phyloP scores from a whole-genome alignment of 2,797 vertebrate species.

The Limnodromus scolopaceus region DNA sequence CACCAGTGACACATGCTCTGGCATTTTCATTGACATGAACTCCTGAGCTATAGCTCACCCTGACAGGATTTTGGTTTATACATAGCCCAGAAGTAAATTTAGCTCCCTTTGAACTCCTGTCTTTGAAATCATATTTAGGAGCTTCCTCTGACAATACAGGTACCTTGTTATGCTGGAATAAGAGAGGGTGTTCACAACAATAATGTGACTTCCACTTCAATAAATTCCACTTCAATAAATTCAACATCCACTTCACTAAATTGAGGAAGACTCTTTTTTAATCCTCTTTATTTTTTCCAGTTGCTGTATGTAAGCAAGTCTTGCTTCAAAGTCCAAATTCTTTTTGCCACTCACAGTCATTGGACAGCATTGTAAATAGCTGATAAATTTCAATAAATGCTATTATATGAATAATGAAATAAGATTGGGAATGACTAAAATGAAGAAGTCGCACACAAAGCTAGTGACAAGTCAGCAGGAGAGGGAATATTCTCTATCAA shows the following conservation, averaged over 20 bases:
- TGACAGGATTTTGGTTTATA: not conserved
- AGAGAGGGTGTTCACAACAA: not conserved
- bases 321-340: not conserved
- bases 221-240: not conserved
- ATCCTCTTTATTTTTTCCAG: not conserved
- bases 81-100: not conserved
- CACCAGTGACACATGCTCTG: not conserved
- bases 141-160: not conserved
- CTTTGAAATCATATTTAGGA: not conserved
- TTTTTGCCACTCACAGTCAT: not conserved
- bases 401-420: not conserved
- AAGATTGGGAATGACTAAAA: not conserved
- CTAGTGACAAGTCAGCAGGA: not conserved
- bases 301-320: not conserved
- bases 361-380: not conserved
- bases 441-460: not conserved
- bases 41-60: not conserved
- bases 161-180: not conserved
- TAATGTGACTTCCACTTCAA: too few species aligned
- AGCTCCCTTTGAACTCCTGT: not conserved
- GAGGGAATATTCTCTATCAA: not conserved
- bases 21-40: not conserved
- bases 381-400: not conserved
- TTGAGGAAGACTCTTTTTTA: not conserved
- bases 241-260: not conserved